Conservation (phyloP, 2,888 invertebrate genomes). For the Bellardia pandia region DNA sequence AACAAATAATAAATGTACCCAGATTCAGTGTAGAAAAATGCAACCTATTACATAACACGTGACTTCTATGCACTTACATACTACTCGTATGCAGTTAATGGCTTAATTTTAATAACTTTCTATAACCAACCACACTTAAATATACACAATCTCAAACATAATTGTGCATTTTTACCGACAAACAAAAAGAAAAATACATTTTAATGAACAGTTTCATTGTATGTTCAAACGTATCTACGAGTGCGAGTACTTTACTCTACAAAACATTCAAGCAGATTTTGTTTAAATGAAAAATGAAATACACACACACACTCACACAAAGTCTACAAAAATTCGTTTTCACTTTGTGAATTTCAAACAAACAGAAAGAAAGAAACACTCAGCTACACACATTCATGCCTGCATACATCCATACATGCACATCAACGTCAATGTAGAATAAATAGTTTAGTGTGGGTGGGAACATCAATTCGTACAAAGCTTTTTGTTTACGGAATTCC, state of each 20-base stretch:
- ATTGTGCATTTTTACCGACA: slow-evolving; percentile 1
- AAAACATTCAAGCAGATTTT: slow-evolving; percentile 35
- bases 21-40: too few relatives aligned
- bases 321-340: slow-evolving; percentile 47
- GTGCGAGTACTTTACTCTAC: not conserved
- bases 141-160: not conserved
- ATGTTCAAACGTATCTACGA: not conserved
- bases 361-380: not conserved
- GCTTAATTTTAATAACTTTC: slow-evolving; percentile 44
- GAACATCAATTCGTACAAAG: slow-evolving; percentile 59
- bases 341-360: slow-evolving; percentile 58
- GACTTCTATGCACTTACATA: not conserved
- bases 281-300: not conserved
- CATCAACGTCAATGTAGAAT: slow-evolving; percentile 23
- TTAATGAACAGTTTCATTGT: slow-evolving; percentile 18
- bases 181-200: not conserved
- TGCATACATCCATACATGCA: slow-evolving; percentile 1
- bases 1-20: too few relatives aligned
- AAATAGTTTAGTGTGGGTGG: slow-evolving; percentile 69
- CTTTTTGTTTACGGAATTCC: slow-evolving; percentile 51
- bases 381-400: not conserved
- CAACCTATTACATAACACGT: too few relatives aligned
- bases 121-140: slow-evolving; percentile 10
- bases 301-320: not conserved
- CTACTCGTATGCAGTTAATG: not conserved